Conservation (phyloP, 2,888 invertebrate species). For the Trissolcus brochymenae region DNA sequence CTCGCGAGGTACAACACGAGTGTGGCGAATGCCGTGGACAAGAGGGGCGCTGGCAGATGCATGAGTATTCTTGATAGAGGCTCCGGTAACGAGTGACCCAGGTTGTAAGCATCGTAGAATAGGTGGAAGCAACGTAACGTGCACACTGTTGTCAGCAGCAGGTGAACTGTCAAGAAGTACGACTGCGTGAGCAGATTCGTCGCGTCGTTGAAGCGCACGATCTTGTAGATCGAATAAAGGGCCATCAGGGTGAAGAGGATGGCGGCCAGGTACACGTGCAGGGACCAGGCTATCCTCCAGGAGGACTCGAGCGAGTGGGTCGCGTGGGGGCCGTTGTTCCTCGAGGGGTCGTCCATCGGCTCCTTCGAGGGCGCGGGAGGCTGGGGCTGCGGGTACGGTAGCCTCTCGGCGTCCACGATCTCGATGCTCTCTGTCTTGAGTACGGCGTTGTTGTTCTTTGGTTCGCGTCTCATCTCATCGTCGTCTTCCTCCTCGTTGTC, state of each 20-base stretch:
- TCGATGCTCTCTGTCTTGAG: slow-evolving; percentile 69
- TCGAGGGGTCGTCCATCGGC: slow-evolving; percentile 61
- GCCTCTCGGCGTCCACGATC: slow-evolving; percentile 70
- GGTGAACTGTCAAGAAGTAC: slow-evolving; percentile 91
- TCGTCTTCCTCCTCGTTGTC: slow-evolving; percentile 42
- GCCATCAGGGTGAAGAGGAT: slow-evolving; percentile 90
- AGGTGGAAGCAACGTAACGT: slow-evolving; percentile 90
- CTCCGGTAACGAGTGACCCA: slow-evolving; percentile 85
- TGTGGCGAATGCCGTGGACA: slow-evolving; percentile 93
- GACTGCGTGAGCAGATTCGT: slow-evolving; percentile 91
- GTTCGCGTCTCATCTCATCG: slow-evolving; percentile 51
- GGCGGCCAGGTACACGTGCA: slow-evolving; percentile 92
- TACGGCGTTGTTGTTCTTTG: slow-evolving; percentile 61
- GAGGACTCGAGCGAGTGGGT: slow-evolving; percentile 78
- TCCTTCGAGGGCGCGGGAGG: slow-evolving; percentile 71
- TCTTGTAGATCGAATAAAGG: slow-evolving; percentile 89
- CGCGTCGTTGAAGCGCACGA: slow-evolving; percentile 90
- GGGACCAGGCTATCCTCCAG: slow-evolving; percentile 93
- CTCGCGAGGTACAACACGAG: slow-evolving; percentile 90
- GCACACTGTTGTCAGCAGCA: slow-evolving; percentile 89
- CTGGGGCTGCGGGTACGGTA: slow-evolving; percentile 72
- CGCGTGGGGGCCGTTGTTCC: slow-evolving; percentile 72
- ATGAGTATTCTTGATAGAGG: slow-evolving; percentile 89
- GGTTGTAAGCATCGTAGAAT: slow-evolving; percentile 94
- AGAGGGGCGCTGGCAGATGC: slow-evolving; percentile 89